phyloP scores from a whole-genome alignment of 2,888 invertebrate species.

The Cheilosia pagana region DNA sequence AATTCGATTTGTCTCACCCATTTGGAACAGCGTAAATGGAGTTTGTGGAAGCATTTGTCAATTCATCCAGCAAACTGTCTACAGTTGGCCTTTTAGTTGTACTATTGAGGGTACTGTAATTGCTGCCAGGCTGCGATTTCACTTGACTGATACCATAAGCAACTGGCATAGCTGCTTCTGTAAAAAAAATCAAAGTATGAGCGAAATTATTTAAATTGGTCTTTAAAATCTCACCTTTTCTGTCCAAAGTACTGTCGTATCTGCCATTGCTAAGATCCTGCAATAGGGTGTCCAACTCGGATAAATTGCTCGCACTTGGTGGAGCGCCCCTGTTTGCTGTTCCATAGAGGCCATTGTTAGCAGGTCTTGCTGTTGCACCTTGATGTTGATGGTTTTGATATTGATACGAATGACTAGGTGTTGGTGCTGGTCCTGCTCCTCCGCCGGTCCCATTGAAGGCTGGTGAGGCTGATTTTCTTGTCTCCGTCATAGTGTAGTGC shows the following conservation, averaged over 20 bases:
- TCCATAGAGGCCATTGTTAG: constrained; percentile 58
- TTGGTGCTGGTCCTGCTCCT: constrained; percentile 37
- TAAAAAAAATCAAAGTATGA: constrained; percentile 17
- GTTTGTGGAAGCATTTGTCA: constrained; percentile 84
- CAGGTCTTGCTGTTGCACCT: constrained; percentile 54
- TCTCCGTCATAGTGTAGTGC: constrained; percentile 80
- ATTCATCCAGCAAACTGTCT: constrained; percentile 94
- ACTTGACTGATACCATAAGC: constrained; percentile 78
- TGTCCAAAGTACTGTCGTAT: constrained; percentile 84
- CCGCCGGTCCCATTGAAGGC: constrained; percentile 75
- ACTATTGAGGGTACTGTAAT: constrained; percentile 81
- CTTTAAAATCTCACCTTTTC: constrained; percentile 83
- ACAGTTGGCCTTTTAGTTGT: constrained; percentile 89
- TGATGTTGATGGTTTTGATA: constrained; percentile 79
- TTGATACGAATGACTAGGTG: constrained; percentile 78
- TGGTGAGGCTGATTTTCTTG: constrained; percentile 79
- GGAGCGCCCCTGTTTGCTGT: constrained; percentile 54
- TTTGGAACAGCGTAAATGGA: constrained; percentile 87
- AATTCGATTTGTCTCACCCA: constrained; percentile 85
- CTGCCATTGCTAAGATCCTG: constrained; percentile 94
- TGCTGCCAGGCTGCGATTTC: constrained; percentile 82
- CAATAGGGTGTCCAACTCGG: constrained; percentile 95
- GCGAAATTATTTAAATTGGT: background rate
- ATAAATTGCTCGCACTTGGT: constrained; percentile 88
- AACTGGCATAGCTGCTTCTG: constrained; percentile 80